Conservation (phyloP, 2,113 vertebrate species). For the Mola mola region DNA sequence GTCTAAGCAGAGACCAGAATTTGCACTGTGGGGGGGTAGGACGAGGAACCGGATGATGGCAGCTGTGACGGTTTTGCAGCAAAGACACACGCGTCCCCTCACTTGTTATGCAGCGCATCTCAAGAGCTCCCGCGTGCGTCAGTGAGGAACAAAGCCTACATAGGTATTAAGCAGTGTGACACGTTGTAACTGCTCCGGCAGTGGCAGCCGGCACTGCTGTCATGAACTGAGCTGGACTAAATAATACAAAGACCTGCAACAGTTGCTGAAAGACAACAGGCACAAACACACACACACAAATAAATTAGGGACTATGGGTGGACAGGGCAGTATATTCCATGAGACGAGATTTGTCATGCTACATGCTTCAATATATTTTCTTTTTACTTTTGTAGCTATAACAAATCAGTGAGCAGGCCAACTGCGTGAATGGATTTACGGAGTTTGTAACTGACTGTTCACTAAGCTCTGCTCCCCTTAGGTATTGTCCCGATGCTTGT, state of each 20-base stretch:
- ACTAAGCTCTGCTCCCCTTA: neutral
- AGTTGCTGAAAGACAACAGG: slow-evolving; percentile 14
- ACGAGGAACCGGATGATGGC: slow-evolving; percentile 43
- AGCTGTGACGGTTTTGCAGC: slow-evolving; percentile 70
- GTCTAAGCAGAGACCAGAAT: slow-evolving; percentile 50
- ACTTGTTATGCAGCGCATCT: slow-evolving; percentile 64
- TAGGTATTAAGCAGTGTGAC: slow-evolving; percentile 61
- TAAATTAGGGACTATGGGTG: neutral
- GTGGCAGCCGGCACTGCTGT: slow-evolving; percentile 38
- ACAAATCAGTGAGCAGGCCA: neutral
- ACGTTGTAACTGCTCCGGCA: slow-evolving; percentile 39
- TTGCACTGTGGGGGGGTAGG: slow-evolving; percentile 40
- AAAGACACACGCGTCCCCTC: slow-evolving; percentile 58
- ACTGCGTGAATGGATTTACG: neutral
- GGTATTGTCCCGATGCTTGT: too few relatives aligned
- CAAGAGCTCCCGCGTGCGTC: slow-evolving; percentile 60
- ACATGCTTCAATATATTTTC: too few relatives aligned
- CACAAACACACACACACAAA: neutral
- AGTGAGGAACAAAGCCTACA: slow-evolving; percentile 72
- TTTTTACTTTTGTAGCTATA: neutral
- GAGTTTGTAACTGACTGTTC: neutral
- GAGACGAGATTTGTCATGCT: neutral
- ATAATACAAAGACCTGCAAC: slow-evolving; percentile 28
- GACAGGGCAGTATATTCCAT: neutral
- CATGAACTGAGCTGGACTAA: too few relatives aligned